Base-by-base conservation (phyloP, 2,888 invertebrate genomes). In the Cheilosia vernalis region DNA sequence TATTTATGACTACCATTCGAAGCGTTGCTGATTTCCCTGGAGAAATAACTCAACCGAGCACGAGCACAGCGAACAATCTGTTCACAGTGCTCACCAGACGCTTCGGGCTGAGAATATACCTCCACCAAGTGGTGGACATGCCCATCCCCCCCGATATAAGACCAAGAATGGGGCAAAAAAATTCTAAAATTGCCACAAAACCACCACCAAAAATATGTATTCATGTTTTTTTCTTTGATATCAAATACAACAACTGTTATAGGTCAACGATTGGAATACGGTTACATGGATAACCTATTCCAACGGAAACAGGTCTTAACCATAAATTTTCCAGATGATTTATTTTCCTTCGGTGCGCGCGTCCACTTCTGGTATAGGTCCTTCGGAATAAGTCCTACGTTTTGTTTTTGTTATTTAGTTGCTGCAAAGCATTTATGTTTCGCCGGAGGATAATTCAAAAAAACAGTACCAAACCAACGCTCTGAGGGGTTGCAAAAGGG, bases 251-350 rank as follows among this genome's bases (percentile, higher is more conserved):
- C 61, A 78, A 82, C 63, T 58, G 82, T 83, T 78, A 72, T 78
- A 83, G 82, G 82, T 83, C 78, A 83, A 67, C 72, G 82, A 78
- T 83, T 78, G 78, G 78, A 82, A 66, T 78, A 72, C 78, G 58
- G 64, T 82, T 66, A 78, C 78, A 70, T 21, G 82, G 78, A 67
- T 83, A 83, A 83, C 82, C 82, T 83, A 66, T 78, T 78, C 82
- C 78, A 78, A 83, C 64, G 70, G 78, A 72, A 78, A 55, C 72
- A 72, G 78, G 78, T 72, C 82, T 72, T 83, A 82, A 61, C 82
- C 66, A 83, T 78, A 83, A 72, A 83, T 83, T 83, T 83, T 83
- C 78, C 78, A 72, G 72, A 83, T 83, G 82, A 83, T 83, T 83
- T 83, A 83, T 66, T 78, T 60, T 51, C 77, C 30, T 44, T 78